Conservation (phyloP, 2,797 vertebrate species). For the Esox masquinongy region DNA sequence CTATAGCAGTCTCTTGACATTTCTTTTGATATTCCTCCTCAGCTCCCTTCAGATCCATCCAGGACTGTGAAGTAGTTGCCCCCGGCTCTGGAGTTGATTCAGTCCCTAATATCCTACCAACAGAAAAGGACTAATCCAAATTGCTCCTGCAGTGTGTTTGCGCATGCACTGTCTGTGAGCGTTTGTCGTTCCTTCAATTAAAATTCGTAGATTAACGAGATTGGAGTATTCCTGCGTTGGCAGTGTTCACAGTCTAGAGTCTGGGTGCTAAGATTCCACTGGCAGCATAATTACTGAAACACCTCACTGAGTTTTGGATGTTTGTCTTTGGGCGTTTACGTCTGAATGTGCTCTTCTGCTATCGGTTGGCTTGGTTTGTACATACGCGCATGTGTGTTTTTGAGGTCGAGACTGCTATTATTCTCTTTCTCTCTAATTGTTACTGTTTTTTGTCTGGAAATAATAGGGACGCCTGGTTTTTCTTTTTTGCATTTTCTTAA, state of each 20-base stretch:
- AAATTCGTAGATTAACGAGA: conserved; percentile 59
- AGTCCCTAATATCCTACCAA: conserved; percentile 41
- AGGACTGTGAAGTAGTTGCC: conserved; percentile 12
- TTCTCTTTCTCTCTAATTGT: conserved; percentile 57
- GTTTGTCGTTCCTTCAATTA: conserved; percentile 64
- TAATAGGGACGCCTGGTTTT: conserved; percentile 35
- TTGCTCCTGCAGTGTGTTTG: conserved; percentile 58
- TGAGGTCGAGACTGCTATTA: no score
- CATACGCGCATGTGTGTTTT: background rate
- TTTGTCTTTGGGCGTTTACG: background rate
- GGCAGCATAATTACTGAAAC: conserved; percentile 67
- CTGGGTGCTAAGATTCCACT: conserved; percentile 29
- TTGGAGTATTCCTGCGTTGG: conserved; percentile 46
- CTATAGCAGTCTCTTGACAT: conserved; percentile 11
- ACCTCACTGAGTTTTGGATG: conserved; percentile 42
- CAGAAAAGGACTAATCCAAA: conserved; percentile 46
- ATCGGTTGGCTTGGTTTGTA: background rate
- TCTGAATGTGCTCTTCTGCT: background rate
- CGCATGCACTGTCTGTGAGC: conserved; percentile 67
- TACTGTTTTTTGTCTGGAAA: conserved; percentile 61
- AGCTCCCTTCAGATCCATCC: conserved; percentile 31
- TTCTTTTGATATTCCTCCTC: conserved; percentile 21
- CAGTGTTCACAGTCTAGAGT: conserved; percentile 54
- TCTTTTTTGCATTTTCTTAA: conserved; percentile 21
- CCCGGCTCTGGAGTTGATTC: conserved; percentile 21